Conservation (phyloP, 30 jellyfish, hydroid and myxozoan genomes). For the Hydra vulgaris region DNA sequence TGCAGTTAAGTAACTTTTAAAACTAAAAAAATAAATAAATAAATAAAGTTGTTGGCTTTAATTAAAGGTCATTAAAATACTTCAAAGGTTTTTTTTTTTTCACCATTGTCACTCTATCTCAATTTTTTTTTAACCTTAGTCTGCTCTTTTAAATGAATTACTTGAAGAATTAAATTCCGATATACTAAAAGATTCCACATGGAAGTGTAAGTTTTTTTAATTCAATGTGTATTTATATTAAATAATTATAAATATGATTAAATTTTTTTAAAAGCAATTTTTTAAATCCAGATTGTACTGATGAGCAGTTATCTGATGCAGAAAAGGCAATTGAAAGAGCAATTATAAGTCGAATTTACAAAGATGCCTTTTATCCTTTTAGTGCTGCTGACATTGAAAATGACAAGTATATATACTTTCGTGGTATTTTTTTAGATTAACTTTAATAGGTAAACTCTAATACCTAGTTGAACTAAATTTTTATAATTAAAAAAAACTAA, state of each 20-base stretch:
- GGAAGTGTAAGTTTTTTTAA: slow-evolving; percentile 63
- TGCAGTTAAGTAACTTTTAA: too few species aligned
- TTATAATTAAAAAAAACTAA: too few species aligned
- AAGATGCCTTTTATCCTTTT: slow-evolving; percentile 91
- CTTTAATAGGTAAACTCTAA: not conserved
- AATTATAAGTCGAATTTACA: slow-evolving; percentile 68
- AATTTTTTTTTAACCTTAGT: slow-evolving; percentile 32
- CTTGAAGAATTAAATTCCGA: slow-evolving; percentile 56
- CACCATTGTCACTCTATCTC: not conserved
- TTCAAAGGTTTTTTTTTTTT: too few species aligned
- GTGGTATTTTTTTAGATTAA: not conserved
- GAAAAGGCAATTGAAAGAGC: slow-evolving; percentile 83
- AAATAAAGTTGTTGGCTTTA: too few species aligned
- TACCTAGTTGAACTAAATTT: not conserved
- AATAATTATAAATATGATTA: too few species aligned
- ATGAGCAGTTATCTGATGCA: slow-evolving; percentile 73
- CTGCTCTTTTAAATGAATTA: slow-evolving; percentile 69
- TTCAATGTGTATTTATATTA: too few species aligned
- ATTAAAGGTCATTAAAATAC: too few species aligned
- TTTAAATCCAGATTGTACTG: slow-evolving; percentile 76
- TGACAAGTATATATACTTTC: slow-evolving; percentile 44
- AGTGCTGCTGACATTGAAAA: slow-evolving; percentile 70
- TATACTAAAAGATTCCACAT: slow-evolving; percentile 62
- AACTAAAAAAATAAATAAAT: too few species aligned
- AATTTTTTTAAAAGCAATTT: too few species aligned